Evolutionary conservation across 35 echinoderm and acorn worm species (phyloP), one percentile per base, ranked within the genome.

Genomic region (Amphiura filiformis): DNA sequence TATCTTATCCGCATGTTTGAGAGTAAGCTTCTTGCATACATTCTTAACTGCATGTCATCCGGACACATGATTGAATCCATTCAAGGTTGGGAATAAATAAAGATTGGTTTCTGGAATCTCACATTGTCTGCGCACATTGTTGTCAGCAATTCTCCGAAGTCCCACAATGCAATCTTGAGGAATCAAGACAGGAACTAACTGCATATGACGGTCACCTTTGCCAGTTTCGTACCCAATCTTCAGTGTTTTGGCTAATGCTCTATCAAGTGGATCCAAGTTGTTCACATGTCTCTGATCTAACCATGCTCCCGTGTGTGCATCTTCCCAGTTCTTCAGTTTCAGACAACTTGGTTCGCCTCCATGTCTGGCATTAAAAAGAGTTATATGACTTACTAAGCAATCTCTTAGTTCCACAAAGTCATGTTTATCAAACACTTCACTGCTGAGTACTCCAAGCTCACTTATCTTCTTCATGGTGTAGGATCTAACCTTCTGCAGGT

Each of bases 41-140:
- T 64, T 88, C 22, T 80, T 52, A n/a, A 88, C 40, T 20, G 86
- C 75, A 88, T 88, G 86, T 76, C 76, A 88, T 1, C 86, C 86
- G 5, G 86, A 88, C 30, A 80, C 75, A 80, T 88, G 86, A 22
- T 47, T 56, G 3, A 64, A 56, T n/a, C n/a, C n/a, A n/a, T n/a
- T n/a, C 34, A 36, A 57, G 37, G 17, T 76, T 42, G 86, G 86
- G 40, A 88, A 88, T 37, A 88, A 37, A 34, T 88, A 88, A n/a
- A 28, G 13, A 42, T 88, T 88, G 2, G 34, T 32, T 41, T 15
- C 36, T 5, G 78, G 2, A 49, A 89, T 80, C 12, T 35, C 37
- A 12, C 31, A 47, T 47, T 47, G 41, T 70, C 61, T 70, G 38
- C 78, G 39, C 17, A 70, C 2, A 23, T 70, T 70, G 7, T 23